Conservation (phyloP, 2,797 vertebrate species). For the Gymnodraco acuticeps region DNA sequence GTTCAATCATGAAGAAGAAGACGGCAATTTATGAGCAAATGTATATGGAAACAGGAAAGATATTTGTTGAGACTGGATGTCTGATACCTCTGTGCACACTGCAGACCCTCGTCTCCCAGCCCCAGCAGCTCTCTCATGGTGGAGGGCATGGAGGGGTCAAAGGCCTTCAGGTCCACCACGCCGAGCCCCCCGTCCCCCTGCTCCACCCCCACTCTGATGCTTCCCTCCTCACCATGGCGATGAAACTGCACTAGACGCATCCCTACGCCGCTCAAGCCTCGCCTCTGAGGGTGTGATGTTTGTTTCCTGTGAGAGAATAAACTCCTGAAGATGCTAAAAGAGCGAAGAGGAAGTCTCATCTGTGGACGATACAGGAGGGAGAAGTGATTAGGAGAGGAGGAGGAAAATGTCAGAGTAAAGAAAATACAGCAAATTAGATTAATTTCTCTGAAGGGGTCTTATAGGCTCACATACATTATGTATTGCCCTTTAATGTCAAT, state of each 20-base stretch:
- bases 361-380: constrained; percentile 44
- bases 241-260: constrained; percentile 94
- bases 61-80: background rate
- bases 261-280: constrained; percentile 53
- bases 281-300: constrained; percentile 57
- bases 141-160: constrained; percentile 88
- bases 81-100: constrained; percentile 86
- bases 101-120: constrained; percentile 83
- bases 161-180: constrained; percentile 89
- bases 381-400: background rate
- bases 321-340: constrained; percentile 57
- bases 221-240: constrained; percentile 59
- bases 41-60: background rate
- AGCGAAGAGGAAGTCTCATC: constrained; percentile 78
- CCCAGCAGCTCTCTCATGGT: constrained; percentile 90
- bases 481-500: background rate
- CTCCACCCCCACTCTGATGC: constrained; percentile 88
- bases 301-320: constrained; percentile 48
- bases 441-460: background rate
- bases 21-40: background rate
- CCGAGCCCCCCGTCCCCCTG: constrained; percentile 72
- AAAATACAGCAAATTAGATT: background rate
- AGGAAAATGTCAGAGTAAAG: background rate
- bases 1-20: background rate
- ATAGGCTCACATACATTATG: background rate